Base-by-base conservation (phyloP, 2,113 vertebrate genomes). In the Tenrec ecaudatus region DNA sequence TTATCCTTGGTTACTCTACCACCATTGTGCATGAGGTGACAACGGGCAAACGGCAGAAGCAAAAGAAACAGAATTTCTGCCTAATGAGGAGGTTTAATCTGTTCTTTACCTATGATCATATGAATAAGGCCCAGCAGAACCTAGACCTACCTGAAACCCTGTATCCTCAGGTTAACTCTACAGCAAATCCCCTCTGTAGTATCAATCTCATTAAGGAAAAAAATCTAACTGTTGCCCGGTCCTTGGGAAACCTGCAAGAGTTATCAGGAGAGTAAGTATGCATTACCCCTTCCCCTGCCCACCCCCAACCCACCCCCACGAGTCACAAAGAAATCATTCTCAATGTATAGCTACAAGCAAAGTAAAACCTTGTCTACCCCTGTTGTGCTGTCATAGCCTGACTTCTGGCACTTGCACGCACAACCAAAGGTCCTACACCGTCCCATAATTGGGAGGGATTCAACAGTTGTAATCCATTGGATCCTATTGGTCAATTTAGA, bases 211-310 rank as follows among this genome's bases (percentile, higher is more conserved):
- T 36, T 33, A 40, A 10, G 22, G 64, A 86, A 75, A 29, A 86
- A 75, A 29, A 57, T 78, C 22, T 88, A 33, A 60, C 31, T n/a
- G 47, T n/a, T 29, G 83, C 82, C 27, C 38, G 79, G 31, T 43
- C n/a, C 31, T 47, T 71, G 47, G 58, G 64, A 94, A 91, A 53
- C 80, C 23, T 36, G 8, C 33, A 68, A 88, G 12, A 80, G 40
- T 31, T 25, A 8, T 33, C 60, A 62, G 31, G 58, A 92, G 93
- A 93, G n/a, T 36, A 94, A 86, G 80, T 25, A 89, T 0, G 27
- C 3, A 47, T 80, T 14, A 53, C 47, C 43, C 31, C 17, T 75
- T 89, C 68, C 16, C 47, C 47, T 53, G 47, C 47, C 40, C 40
- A 7, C 7, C 40, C 40, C 40, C 40, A 40, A 40, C 47, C 40